Base-by-base conservation (phyloP, 1,140 invertebrate genomes). In the Scaptodrosophila lebanonensis region DNA sequence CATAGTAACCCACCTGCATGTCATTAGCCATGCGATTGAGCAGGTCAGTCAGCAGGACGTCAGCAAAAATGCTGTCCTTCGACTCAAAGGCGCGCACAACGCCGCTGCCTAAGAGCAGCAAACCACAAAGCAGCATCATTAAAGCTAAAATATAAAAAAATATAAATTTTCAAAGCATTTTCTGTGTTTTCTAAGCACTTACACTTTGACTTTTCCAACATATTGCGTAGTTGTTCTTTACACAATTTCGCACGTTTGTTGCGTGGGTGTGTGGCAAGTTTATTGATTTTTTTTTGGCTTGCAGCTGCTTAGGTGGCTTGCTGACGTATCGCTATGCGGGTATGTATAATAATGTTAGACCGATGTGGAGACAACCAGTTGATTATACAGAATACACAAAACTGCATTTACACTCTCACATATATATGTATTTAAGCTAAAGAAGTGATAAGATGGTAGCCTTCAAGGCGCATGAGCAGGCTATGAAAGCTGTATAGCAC, bases 21-120 rank as follows among this genome's bases (percentile, higher is more conserved):
- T 93, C 92, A 51, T 90, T 92, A 44, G 90, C 91, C 91, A 92
- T 93, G 52, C 90, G 89, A 67, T 93, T 91, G 5, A 94, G 89
- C 12, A 93, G 84, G 62, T 93, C 91, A 43, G 90, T 90, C 25
- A 93, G 84, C 44, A 93, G 83, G 9, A 89, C 89, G 63, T 93
- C 91, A 29, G 90, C 90, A 56, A 92, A 87, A 36, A 85, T 82
- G 39, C 60, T 83, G n/a, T 85, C 83, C 67, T 85, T 85, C 0
- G 73, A 42, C 11, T 72, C 66, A 18, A 57, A 82, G 1, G 38
- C 60, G n/a, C 67, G 48, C n/a, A 60, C 62, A 2, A 38, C 57
- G 11, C 20, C 16, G 16, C 33, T 25, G 4, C 53, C 36, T 4
- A 51, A 22, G 8, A 82, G 18, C 8, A 75, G 38, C 12, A 79